These are phyloP conservation scores for Cheirogaleus medius DNA, from an alignment of 2,113 vertebrate species.

Conservation along the genomic window DNA sequence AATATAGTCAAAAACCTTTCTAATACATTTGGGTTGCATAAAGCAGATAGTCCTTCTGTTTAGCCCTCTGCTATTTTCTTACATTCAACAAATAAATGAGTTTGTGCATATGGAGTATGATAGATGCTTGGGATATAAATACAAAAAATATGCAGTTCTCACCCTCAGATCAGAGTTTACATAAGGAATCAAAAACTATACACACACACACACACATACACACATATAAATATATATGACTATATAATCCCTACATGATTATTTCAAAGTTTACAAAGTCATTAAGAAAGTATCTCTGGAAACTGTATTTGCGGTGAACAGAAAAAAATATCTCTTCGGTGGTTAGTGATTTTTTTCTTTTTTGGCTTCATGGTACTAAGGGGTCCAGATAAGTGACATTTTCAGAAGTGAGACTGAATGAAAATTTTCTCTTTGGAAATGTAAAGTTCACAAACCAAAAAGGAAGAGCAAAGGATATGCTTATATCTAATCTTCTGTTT, in stretches of 20 bases:
- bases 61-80: background rate
- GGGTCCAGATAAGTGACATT: background rate
- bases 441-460: background rate
- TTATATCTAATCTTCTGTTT: background rate
- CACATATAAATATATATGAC: background rate
- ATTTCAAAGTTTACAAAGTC: background rate
- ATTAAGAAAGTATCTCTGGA: background rate
- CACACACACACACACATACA: too few relatives aligned
- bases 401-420: background rate
- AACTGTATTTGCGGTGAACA: background rate
- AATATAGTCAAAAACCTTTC: background rate
- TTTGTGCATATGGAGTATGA: background rate
- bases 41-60: background rate
- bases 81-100: background rate
- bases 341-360: background rate
- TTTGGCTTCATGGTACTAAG: background rate
- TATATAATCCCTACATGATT: background rate
- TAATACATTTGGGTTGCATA: background rate
- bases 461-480: background rate
- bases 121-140: background rate
- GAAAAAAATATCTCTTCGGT: background rate
- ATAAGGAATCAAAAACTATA: background rate
- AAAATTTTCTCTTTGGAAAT: background rate
- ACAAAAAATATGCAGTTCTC: background rate
- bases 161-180: background rate